These are phyloP conservation scores for Melanotaenia boesemani DNA, from an alignment of 2,797 vertebrate genomes.

Conservation along the genomic window DNA sequence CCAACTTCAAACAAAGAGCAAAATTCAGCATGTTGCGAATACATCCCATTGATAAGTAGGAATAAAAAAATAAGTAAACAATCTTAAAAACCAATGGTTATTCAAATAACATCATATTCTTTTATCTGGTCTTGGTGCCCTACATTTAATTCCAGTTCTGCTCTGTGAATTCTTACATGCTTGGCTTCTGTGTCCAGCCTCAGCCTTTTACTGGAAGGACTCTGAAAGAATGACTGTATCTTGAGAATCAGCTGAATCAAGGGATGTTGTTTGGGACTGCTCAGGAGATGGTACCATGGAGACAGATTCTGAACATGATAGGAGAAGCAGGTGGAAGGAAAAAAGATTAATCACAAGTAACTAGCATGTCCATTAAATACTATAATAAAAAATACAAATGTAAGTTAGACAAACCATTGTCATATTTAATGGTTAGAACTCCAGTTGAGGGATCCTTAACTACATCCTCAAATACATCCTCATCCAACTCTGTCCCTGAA, in stretches of 20 bases:
- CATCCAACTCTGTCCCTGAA: no score
- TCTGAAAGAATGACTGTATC: neutral
- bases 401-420: neutral
- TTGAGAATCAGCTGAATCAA: neutral
- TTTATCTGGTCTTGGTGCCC: no score
- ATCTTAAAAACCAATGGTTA: no score
- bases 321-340: neutral
- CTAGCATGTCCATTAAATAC: no score
- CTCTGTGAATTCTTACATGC: neutral
- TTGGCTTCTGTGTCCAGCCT: slow-evolving; percentile 13
- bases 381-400: neutral
- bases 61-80: no score
- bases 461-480: slow-evolving; percentile 5
- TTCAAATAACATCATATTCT: no score
- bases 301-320: neutral
- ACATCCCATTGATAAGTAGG: no score
- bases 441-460: neutral
- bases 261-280: neutral
- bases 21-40: no score
- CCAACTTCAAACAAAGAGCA: no score
- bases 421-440: slow-evolving; percentile 21
- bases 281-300: neutral
- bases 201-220: neutral
- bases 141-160: no score
- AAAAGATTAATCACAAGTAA: no score